phyloP scores from a whole-genome alignment of 2,113 vertebrate genomes.

The Phodopus roborovskii region DNA sequence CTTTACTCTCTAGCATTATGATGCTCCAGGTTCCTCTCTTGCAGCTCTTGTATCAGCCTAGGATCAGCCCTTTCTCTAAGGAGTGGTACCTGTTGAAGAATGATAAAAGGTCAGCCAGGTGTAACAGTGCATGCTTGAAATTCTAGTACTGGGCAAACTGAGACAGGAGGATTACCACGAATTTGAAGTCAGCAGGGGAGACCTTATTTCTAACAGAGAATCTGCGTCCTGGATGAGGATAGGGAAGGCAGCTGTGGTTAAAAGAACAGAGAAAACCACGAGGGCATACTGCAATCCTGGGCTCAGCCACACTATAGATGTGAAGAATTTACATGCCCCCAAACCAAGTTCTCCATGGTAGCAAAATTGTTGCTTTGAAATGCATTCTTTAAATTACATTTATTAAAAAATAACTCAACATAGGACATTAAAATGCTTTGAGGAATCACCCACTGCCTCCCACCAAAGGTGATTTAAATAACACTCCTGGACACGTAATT shows the following conservation, averaged over 20 bases:
- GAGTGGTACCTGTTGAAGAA: not conserved
- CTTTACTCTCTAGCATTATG: not conserved
- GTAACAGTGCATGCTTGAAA: not conserved
- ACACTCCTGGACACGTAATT: not conserved
- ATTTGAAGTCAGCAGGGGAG: not conserved
- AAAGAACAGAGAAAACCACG: not conserved
- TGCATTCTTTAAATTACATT: not conserved
- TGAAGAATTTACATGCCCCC: not conserved
- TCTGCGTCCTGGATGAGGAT: not conserved
- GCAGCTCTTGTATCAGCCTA: not conserved
- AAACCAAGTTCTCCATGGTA: not conserved
- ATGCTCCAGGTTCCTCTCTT: not conserved
- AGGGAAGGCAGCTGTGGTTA: not conserved
- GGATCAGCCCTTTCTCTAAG: not conserved
- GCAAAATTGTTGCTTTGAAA: conserved; percentile 18
- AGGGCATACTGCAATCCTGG: not conserved
- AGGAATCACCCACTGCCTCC: conserved; percentile 9
- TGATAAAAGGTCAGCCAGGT: not conserved
- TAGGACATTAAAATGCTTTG: conserved; percentile 16
- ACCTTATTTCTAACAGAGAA: not conserved
- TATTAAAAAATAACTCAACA: not conserved
- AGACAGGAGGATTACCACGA: not conserved
- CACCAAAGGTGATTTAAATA: conserved; percentile 47
- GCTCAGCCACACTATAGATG: not conserved
- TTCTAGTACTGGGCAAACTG: not conserved